phyloP scores from a whole-genome alignment of 1,140 invertebrate genomes.

The Drosophila malerkotliana region DNA sequence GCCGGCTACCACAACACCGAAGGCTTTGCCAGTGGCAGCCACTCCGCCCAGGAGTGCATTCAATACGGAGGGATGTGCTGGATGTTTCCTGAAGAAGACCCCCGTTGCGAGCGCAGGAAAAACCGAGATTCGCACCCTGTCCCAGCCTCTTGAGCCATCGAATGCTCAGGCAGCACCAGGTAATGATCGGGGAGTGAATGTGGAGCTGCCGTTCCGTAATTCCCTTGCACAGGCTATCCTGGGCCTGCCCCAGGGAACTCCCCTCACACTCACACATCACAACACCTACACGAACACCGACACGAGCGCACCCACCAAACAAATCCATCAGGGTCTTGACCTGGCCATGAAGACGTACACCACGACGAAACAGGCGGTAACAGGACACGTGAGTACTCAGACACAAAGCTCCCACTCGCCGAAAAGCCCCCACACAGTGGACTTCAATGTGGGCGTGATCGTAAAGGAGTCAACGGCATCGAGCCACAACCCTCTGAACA shows the following conservation, averaged over 20 bases:
- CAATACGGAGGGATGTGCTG: conserved; percentile 62
- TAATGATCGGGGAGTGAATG: conserved; percentile 52
- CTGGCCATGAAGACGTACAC: conserved; percentile 49
- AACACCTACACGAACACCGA: conserved; percentile 34
- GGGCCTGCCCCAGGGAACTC: conserved; percentile 12
- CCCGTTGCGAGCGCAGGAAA: conserved; percentile 32
- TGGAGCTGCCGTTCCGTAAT: conserved; percentile 42
- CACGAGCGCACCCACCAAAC: conserved; percentile 13
- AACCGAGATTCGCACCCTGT: conserved; percentile 70
- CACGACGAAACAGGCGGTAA: conserved; percentile 25
- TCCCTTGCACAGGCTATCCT: conserved; percentile 41
- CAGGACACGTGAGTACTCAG: conserved; percentile 39
- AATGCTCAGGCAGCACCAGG: conserved; percentile 12
- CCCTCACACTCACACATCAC: conserved; percentile 29
- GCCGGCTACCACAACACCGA: conserved; percentile 40
- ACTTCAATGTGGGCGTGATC: conserved; percentile 36
- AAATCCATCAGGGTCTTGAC: conserved; percentile 24
- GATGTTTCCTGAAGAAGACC: conserved; percentile 64
- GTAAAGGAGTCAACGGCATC: background rate
- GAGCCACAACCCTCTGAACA: conserved; percentile 13
- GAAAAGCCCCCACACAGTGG: conserved; percentile 21
- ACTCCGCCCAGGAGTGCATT: conserved; percentile 45
- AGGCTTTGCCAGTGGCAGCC: conserved; percentile 8
- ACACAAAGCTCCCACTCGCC: background rate
- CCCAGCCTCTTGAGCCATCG: conserved; percentile 45